Conservation (phyloP, 2,797 vertebrate species). For the Chelonia mydas region DNA sequence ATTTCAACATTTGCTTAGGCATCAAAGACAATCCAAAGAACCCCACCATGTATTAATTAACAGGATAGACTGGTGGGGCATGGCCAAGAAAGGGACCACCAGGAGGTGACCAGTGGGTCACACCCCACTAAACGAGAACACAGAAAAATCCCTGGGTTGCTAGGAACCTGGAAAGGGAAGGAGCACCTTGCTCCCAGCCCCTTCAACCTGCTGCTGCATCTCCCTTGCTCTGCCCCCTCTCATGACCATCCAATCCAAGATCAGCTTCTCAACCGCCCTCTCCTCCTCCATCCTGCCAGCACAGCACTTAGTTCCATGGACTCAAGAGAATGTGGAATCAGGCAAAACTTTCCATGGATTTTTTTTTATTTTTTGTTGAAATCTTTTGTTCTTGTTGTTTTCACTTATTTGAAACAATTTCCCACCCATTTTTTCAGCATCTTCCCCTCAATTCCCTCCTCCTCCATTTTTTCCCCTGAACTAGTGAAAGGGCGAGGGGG, state of each 20-base stretch:
- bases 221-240: neutral
- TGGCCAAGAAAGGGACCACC: neutral
- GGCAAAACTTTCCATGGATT: neutral
- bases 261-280: neutral
- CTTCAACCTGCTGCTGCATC: neutral
- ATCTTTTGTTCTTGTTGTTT: neutral
- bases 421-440: neutral
- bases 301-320: neutral
- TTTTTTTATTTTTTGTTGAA: neutral
- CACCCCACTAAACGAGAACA: neutral
- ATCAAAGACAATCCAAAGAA: neutral
- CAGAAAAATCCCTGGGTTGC: neutral
- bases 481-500: neutral
- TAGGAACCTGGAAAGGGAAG: neutral
- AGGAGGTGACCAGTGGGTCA: neutral
- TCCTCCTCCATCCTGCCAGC: neutral
- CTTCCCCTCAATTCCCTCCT: neutral
- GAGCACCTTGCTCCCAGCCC: neutral
- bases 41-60: rapidly evolving
- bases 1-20: neutral
- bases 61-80: neutral
- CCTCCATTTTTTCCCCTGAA: neutral
- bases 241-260: neutral
- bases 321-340: neutral
- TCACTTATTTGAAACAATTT: neutral